These are phyloP conservation scores for Chelidonichthys spinosus DNA, from an alignment of 2,797 vertebrate genomes.

Conservation along the genomic window DNA sequence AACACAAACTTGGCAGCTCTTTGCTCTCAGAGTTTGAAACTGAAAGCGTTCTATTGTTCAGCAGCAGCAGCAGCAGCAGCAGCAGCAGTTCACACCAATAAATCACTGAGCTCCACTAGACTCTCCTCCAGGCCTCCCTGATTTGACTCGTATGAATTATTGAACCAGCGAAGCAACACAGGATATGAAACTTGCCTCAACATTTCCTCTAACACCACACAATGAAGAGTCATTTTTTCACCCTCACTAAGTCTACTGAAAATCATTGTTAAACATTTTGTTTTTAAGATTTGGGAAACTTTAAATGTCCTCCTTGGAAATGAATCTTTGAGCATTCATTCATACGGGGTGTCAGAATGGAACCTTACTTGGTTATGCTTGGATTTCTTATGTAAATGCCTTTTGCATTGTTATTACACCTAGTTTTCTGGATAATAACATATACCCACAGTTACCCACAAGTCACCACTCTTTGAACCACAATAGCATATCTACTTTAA, in stretches of 20 bases:
- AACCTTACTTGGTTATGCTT: not conserved
- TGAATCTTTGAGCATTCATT: slow-evolving; percentile 4
- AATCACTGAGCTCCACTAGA: slow-evolving; percentile 34
- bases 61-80: slow-evolving; percentile 31
- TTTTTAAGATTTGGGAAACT: not conserved
- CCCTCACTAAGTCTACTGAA: slow-evolving; percentile 1
- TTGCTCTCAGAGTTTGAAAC: slow-evolving; percentile 43
- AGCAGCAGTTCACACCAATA: slow-evolving; percentile 41
- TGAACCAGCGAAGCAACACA: slow-evolving; percentile 31
- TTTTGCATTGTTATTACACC: not conserved
- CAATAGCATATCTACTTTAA: not conserved
- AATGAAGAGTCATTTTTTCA: slow-evolving; percentile 11
- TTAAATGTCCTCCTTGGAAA: not conserved
- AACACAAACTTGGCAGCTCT: slow-evolving; percentile 43
- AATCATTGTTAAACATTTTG: not conserved
- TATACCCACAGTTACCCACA: not conserved
- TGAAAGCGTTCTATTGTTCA: slow-evolving; percentile 40
- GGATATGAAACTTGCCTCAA: slow-evolving; percentile 15
- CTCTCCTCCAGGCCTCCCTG: slow-evolving; percentile 24
- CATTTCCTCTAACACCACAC: slow-evolving; percentile 34
- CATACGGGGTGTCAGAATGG: not conserved
- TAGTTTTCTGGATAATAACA: slow-evolving; percentile 14
- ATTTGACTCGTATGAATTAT: slow-evolving; percentile 36
- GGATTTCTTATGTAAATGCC: not conserved
- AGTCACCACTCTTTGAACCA: not conserved